Evolutionary conservation across 2,113 vertebrate species (phyloP), one percentile per base, ranked within the genome.

Genomic region (Scartelaos histophorus): DNA sequence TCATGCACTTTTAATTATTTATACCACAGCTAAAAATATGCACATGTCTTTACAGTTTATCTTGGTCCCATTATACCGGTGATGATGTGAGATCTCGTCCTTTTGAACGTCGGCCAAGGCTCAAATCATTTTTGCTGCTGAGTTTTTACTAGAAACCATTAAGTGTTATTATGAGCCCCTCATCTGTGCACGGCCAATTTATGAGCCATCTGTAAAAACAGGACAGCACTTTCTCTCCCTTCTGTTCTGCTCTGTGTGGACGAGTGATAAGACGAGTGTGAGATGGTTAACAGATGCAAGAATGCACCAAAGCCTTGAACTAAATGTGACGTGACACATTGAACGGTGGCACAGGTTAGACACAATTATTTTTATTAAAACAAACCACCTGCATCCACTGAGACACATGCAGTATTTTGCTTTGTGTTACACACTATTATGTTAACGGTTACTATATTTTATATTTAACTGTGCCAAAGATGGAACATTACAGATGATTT

Each of bases 211-310:
- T 91, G 85, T 83, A 75, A 85, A 87, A 90, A 88, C 83, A 87
- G 74, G 88, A 85, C 85, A 74, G 74, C 29, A 66, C 73, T 43
- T 67, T 85, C 75, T 66, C 80, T 71, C 49, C 21, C 57, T 38
- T 64, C 56, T 54, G 21, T 16, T 25, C 56, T 13, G 66, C 60
- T 58, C 38, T 9, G 5, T 71, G 21, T 74, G 65, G 60, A 54
- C 15, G 25, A 75, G 53, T 65, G 53, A 83, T 70, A 76, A 81
- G 67, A 53, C 76, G 70, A 82, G 38, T 62, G 62, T 45, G 29
- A 82, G 90, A 93, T 92, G 67, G 75, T 85, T 91, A 68, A 89
- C 93, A 93, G 89, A 93, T 92, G 91, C 75, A 76, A 15, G 43
- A 43, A 46, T 53, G 75, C 56, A 60, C 64, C 86, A 87, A 82